Base-by-base conservation (phyloP, 1,140 invertebrate genomes). In the Drosophila paulistorum region DNA sequence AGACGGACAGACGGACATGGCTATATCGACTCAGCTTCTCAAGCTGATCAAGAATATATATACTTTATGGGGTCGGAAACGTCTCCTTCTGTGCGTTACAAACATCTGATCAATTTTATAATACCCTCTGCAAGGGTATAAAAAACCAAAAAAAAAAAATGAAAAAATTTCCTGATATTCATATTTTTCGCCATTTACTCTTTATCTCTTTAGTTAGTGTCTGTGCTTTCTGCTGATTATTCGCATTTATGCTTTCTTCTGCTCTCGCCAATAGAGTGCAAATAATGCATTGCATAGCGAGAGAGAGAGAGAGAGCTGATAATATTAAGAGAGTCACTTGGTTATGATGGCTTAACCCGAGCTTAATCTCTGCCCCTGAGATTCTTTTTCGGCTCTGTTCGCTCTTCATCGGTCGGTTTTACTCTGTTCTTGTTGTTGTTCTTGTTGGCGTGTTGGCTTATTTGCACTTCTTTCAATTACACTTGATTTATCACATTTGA, bases 401-500 rank as follows among this genome's bases (percentile, higher is more conserved):
- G 26, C 48, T 69, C 37, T 63, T 59, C 33, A 59, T 39, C 57
- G 35, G 33, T 59, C 14, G 57, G 9, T 59, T 59, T 35, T 17
- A 7, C 23, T 30, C 26, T 30, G 30, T 30, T 30, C 5, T 30
- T 30, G 30, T 30, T 55, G 51, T 35, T 7, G 23, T 67, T 30
- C 33, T 41, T 66, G 26, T 59, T 67, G 66, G 51, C 73, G 45
- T 78, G 83, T 83, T 79, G 82, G 77, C 77, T 87, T 87, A 87
- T 87, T 90, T 84, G 85, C 84, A 84, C 84, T 85, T 89, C 85
- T 87, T 85, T 85, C 85, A 89, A 89, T 89, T 89, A 90, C 80
- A 90, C 84, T 84, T 89, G 84, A 89, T 89, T 89, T 90, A 89
- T 84, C 74, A 90, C 55, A 89, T 89, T 90, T 90, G 81, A 84